Conservation (phyloP, 2,113 vertebrate genomes). For the Lepus timidus region DNA sequence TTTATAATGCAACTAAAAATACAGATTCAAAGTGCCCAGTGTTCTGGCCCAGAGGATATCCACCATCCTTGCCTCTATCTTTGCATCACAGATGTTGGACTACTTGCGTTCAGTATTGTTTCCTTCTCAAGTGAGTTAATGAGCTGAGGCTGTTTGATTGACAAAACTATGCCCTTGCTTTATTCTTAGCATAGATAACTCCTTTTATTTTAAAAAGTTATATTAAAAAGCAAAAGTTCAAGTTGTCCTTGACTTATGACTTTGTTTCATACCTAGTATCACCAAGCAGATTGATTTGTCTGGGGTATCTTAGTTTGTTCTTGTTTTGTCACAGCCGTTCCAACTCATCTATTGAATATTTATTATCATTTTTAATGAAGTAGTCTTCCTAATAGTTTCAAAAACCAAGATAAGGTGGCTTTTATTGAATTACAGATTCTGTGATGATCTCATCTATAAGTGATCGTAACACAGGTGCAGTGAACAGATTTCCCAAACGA, state of each 20-base stretch:
- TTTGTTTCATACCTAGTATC: background rate
- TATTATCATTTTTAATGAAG: background rate
- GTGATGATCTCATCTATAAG: background rate
- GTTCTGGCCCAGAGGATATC: conserved; percentile 15
- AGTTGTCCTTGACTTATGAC: background rate
- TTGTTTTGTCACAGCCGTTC: background rate
- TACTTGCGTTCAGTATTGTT: conserved; percentile 52
- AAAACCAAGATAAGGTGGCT: background rate
- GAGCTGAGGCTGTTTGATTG: conserved; percentile 16
- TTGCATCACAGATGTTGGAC: conserved; percentile 66
- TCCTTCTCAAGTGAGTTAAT: conserved; percentile 70
- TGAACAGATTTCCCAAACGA: background rate
- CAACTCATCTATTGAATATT: background rate
- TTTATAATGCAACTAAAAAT: conserved; percentile 71
- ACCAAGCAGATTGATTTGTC: background rate
- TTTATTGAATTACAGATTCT: background rate
- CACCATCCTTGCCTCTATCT: conserved; percentile 15
- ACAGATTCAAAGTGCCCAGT: conserved; percentile 6
- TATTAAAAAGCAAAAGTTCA: background rate
- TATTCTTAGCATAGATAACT: conserved; percentile 37
- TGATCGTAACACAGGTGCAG: background rate
- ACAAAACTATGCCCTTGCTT: conserved; percentile 27
- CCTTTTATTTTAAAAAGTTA: background rate
- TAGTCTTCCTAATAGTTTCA: background rate
- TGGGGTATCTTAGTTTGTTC: background rate